phyloP scores from a whole-genome alignment of 2,113 vertebrate species.

The Acanthochromis polyacanthus region DNA sequence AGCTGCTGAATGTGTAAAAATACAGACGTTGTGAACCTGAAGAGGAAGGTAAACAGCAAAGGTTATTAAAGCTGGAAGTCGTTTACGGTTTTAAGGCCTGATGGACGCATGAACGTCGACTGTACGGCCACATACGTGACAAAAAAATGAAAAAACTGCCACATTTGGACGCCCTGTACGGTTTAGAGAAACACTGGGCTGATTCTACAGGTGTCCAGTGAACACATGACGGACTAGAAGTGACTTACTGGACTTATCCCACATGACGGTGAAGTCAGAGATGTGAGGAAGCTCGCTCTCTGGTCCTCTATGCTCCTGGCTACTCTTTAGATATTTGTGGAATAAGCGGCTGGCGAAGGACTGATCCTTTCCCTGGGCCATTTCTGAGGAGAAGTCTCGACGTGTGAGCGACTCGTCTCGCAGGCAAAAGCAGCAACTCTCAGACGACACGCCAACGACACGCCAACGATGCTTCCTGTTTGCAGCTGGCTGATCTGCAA shows the following conservation, averaged over 20 bases:
- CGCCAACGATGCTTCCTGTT: constrained; percentile 99
- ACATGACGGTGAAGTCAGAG: constrained; percentile 88
- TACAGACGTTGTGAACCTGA: background rate
- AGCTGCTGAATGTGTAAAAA: background rate
- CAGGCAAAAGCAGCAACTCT: constrained; percentile 72
- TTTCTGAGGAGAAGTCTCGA: constrained; percentile 67
- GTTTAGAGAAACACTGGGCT: background rate
- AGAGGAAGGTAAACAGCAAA: constrained; percentile 4
- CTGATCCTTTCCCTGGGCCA: constrained; percentile 91
- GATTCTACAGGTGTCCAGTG: background rate
- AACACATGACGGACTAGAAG: constrained; percentile 24
- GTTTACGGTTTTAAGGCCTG: background rate
- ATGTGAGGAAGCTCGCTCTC: constrained; percentile 86
- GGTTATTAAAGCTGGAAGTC: background rate
- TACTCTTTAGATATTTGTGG: constrained; percentile 87
- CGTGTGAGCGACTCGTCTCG: constrained; percentile 15
- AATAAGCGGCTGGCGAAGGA: constrained; percentile 92
- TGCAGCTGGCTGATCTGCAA: constrained; percentile 71
- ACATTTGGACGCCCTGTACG: background rate
- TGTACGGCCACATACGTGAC: background rate
- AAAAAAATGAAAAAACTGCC: background rate
- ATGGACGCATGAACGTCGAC: background rate
- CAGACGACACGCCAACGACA: constrained; percentile 71
- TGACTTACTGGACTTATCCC: constrained; percentile 94
- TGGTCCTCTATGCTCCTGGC: constrained; percentile 86